Evolutionary conservation across 2,888 invertebrate species (phyloP).

Genomic region (Cephus nigrinus): DNA sequence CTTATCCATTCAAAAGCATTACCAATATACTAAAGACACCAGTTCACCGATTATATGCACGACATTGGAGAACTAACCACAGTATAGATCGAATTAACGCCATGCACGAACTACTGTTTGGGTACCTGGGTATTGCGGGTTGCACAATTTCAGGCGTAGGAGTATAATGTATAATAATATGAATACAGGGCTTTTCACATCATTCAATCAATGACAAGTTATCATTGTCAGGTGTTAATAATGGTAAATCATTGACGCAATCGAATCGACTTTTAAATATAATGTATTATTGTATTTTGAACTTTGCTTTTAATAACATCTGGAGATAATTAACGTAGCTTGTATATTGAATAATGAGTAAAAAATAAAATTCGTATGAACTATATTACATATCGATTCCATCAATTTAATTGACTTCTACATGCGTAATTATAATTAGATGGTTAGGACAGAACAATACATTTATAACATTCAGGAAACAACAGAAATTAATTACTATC

Average conservation of each 20-base stretch:
- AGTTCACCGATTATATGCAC: background rate
- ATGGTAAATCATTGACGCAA: background rate
- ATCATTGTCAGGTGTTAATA: background rate
- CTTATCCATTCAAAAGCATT: background rate
- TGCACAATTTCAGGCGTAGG: background rate
- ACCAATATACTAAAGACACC: background rate
- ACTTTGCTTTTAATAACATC: background rate
- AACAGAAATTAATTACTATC: slow-evolving; percentile 1
- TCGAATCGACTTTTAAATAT: background rate
- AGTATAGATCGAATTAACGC: background rate
- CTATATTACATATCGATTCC: background rate
- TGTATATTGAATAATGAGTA: background rate
- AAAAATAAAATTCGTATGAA: background rate
- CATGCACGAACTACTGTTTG: background rate
- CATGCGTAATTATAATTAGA: background rate
- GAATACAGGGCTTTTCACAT: background rate
- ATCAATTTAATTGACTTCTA: background rate
- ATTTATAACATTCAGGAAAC: background rate
- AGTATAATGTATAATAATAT: background rate
- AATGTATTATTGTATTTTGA: no score
- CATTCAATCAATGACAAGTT: background rate
- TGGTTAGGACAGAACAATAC: background rate
- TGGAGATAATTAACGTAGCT: background rate
- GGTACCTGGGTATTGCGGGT: background rate
- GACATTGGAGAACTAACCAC: background rate